Evolutionary conservation across 2,797 vertebrate species (phyloP).

Genomic region (Borostomias antarcticus): DNA sequence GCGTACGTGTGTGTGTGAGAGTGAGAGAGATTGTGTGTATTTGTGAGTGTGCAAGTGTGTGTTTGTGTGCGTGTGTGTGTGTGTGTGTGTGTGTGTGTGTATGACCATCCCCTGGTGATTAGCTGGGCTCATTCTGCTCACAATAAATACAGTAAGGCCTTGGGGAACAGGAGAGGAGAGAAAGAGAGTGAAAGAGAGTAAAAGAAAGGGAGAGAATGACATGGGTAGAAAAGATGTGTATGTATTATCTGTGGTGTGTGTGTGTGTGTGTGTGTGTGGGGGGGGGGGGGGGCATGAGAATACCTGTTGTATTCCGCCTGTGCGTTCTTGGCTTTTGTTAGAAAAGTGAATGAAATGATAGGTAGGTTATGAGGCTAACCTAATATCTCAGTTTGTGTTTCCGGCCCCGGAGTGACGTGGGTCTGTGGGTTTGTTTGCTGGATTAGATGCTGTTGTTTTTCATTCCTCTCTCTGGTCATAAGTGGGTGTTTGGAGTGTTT

Average conservation of each 20-base stretch:
- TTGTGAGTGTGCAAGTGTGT: constrained; percentile 15
- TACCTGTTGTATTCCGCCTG: not conserved
- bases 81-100: constrained; percentile 16
- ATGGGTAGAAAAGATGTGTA: constrained; percentile 19
- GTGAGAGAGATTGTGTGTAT: too few relatives aligned
- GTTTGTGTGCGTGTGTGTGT: constrained; percentile 52
- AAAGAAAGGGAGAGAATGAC: not conserved
- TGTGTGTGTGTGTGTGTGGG: not conserved
- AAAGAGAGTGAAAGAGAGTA: not conserved
- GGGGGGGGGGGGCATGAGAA: too few relatives aligned
- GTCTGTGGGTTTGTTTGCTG: too few relatives aligned
- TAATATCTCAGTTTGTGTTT: too few relatives aligned
- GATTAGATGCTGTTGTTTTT: too few relatives aligned
- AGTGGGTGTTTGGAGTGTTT: constrained; percentile 72
- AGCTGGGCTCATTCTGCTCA: constrained; percentile 67
- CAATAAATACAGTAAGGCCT: constrained; percentile 74
- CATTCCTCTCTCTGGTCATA: constrained; percentile 51
- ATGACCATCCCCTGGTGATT: constrained; percentile 70
- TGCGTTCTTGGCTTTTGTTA: too few relatives aligned
- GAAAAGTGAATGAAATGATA: too few relatives aligned
- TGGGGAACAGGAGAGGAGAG: constrained; percentile 59
- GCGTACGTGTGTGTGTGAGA: constrained; percentile 14
- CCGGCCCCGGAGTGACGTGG: too few relatives aligned
- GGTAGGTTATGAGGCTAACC: too few relatives aligned
- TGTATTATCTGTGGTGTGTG: not conserved